These are phyloP conservation scores for Coptodon rendalli DNA, from an alignment of 2,113 vertebrate species.

Conservation along the genomic window DNA sequence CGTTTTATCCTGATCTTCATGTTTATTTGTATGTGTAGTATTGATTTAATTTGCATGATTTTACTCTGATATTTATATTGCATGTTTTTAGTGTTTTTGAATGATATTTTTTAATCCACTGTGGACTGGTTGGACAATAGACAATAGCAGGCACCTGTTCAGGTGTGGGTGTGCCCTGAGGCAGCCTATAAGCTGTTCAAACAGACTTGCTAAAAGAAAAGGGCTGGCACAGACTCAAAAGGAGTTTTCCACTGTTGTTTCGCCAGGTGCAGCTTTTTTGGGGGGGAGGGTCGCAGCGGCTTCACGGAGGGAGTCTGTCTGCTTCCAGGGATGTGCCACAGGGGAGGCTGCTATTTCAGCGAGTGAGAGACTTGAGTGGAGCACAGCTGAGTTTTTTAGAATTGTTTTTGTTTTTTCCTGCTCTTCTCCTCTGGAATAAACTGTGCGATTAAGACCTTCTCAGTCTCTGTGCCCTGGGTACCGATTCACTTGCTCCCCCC, in stretches of 20 bases:
- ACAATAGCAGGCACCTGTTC: neutral
- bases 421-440: neutral
- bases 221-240: neutral
- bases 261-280: neutral
- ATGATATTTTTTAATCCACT: neutral
- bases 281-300: neutral
- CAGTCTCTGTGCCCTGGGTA: neutral
- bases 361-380: neutral
- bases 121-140: neutral
- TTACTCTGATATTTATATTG: neutral
- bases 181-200: neutral
- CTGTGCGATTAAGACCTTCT: neutral
- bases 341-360: neutral
- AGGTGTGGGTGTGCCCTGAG: neutral
- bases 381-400: neutral
- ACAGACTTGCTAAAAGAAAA: neutral
- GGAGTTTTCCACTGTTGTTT: neutral
- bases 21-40: neutral
- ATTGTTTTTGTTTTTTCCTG: neutral
- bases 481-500: neutral
- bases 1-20: neutral
- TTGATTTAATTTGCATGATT: neutral
- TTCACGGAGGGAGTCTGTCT: neutral
- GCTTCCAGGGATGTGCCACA: neutral
- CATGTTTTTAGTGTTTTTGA: neutral